Percentiles rank a stretch among this genome's conserved stretches.
Evolutionary conservation across 2,113 vertebrate genomes (phyloP).

Genomic region (Callorhinus ursinus): DNA sequence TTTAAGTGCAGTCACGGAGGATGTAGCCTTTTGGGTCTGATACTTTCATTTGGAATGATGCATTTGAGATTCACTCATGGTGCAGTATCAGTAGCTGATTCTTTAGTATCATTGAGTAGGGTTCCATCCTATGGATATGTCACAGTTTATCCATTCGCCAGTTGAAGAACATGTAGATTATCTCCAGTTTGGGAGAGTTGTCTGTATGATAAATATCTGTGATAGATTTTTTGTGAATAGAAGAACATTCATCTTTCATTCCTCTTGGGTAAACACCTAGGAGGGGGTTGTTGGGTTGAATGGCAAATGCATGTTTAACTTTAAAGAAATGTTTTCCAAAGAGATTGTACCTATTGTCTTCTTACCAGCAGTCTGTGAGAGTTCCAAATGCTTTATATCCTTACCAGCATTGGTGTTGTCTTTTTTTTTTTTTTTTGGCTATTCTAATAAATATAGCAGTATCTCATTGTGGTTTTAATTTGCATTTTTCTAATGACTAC

Average conservation of each 20-base stretch:
- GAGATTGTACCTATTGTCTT: not conserved
- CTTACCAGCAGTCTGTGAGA: not conserved
- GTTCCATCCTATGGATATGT: accelerated
- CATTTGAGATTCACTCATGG: accelerated
- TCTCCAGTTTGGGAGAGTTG: not conserved
- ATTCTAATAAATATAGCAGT: not conserved
- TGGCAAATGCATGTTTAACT: not conserved
- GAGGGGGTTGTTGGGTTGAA: not conserved
- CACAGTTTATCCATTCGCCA: not conserved
- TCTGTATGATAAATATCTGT: not conserved
- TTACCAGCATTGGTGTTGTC: not conserved
- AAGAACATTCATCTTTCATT: not conserved
- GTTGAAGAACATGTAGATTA: not conserved
- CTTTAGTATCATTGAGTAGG: not conserved
- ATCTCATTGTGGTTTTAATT: not conserved
- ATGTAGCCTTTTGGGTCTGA: too few species aligned
- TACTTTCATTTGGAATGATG: not conserved
- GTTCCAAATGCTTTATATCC: not conserved
- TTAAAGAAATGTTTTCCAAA: not conserved
- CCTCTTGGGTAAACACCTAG: not conserved
- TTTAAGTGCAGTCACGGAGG: accelerated
- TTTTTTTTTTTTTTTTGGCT: not conserved
- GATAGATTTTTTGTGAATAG: not conserved
- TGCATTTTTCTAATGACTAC: not conserved
- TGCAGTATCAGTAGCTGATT: accelerated